phyloP scores from a whole-genome alignment of 2,113 vertebrate genomes.

The Apteryx owenii region DNA sequence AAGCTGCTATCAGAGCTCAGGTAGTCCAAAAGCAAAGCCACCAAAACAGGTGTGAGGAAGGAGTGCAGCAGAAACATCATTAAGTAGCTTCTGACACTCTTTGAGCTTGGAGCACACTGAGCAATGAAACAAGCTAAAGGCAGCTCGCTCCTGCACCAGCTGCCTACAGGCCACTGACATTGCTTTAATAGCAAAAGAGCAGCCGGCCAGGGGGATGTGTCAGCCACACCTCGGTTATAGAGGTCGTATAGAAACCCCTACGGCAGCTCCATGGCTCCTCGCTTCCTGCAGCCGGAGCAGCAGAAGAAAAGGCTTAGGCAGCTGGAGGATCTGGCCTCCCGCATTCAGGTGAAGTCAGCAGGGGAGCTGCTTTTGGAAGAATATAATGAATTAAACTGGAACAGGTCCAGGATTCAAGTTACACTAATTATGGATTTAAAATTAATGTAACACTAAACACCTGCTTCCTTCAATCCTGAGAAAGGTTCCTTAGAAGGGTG shows the following conservation, averaged over 20 bases:
- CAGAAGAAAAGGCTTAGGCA: background rate
- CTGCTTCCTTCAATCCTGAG: background rate
- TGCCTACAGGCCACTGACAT: background rate
- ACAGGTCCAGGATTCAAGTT: constrained; percentile 18
- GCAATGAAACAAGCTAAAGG: background rate
- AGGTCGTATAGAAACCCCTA: background rate
- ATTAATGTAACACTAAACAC: constrained; percentile 52
- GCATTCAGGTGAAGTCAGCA: background rate
- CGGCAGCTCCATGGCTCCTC: background rate
- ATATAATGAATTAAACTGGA: constrained; percentile 34
- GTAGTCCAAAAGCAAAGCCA: background rate
- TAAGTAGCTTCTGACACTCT: background rate
- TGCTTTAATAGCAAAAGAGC: background rate
- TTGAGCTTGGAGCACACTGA: background rate
- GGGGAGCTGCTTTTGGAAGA: background rate
- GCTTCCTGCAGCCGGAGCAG: background rate
- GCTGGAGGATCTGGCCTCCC: background rate
- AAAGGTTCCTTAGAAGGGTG: constrained; percentile 32
- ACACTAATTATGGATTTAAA: constrained; percentile 46
- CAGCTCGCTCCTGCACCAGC: background rate
- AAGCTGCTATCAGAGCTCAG: background rate
- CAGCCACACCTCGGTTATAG: background rate
- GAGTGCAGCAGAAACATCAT: background rate
- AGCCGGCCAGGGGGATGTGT: background rate
- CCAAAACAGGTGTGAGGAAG: background rate